Percentiles rank a stretch among this genome's conserved stretches.
phyloP scores from a whole-genome alignment of 2,113 vertebrate genomes.

The Noctilio leporinus region DNA sequence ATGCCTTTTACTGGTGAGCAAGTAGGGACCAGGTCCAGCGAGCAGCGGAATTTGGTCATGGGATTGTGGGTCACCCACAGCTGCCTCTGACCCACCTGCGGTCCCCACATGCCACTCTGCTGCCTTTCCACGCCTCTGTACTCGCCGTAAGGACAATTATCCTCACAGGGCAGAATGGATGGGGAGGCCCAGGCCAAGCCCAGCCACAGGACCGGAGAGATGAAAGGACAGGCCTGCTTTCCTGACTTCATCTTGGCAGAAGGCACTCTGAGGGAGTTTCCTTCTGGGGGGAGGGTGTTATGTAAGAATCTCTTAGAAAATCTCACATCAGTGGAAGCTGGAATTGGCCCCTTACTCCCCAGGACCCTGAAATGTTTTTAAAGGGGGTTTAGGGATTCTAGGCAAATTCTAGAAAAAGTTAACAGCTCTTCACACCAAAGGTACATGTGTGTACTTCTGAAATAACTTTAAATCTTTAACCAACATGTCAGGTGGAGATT shows the following conservation, averaged over 20 bases:
- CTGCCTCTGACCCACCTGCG: not conserved
- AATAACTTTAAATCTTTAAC: not conserved
- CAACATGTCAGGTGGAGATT: fast-evolving
- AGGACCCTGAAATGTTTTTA: not conserved
- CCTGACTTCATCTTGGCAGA: not conserved
- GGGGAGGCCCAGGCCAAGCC: not conserved
- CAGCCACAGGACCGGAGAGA: fast-evolving
- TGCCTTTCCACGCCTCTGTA: not conserved
- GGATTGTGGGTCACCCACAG: not conserved
- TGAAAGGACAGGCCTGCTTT: not conserved
- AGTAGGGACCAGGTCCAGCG: not conserved
- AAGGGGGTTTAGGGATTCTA: not conserved
- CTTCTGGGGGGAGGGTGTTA: not conserved
- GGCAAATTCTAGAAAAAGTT: not conserved
- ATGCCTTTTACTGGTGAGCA: not conserved
- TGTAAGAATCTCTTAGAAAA: not conserved
- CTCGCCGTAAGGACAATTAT: not conserved
- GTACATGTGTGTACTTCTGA: not conserved
- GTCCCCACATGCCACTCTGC: not conserved
- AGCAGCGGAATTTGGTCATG: not conserved
- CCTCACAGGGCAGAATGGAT: too few species aligned
- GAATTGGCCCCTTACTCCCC: fast-evolving
- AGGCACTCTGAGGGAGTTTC: not conserved
- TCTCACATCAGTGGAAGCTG: not conserved
- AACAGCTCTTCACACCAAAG: fast-evolving